Evolutionary conservation across 2,797 vertebrate genomes (phyloP).

Genomic region (Brachyalestes nurse): DNA sequence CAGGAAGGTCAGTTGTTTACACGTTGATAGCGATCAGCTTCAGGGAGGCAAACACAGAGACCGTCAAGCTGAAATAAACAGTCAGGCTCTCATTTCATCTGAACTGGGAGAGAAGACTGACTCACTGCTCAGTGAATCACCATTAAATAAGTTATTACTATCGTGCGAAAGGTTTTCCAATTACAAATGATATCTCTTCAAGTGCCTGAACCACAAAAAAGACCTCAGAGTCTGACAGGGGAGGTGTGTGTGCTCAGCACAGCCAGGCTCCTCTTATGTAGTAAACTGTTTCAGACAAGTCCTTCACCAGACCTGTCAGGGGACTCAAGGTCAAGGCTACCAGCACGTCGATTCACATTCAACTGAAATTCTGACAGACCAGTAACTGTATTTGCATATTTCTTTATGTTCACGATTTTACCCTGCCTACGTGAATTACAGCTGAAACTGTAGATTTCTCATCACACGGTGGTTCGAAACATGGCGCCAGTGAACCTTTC

Average conservation of each 20-base stretch:
- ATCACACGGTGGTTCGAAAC: neutral
- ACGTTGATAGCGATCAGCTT: neutral
- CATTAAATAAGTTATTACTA: neutral
- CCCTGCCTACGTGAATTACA: too few species aligned
- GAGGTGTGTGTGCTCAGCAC: neutral
- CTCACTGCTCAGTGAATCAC: neutral
- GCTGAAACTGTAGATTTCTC: neutral
- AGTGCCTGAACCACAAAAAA: neutral
- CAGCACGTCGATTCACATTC: neutral
- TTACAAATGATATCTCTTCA: neutral
- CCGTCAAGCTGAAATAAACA: neutral
- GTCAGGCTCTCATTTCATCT: neutral
- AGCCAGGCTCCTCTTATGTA: neutral
- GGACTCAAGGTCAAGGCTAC: constrained; percentile 35
- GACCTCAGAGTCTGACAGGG: too few species aligned
- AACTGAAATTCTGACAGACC: neutral
- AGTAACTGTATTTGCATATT: neutral
- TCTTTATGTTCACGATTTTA: neutral
- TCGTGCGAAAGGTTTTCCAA: neutral
- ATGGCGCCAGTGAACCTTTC: too few species aligned
- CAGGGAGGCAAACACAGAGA: neutral
- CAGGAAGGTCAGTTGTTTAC: constrained; percentile 4
- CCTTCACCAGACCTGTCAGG: constrained; percentile 6
- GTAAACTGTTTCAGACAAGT: neutral
- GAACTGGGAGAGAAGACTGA: neutral